Evolutionary conservation across 2,888 invertebrate species (phyloP).

Genomic region (Eustalomyia histrio): DNA sequence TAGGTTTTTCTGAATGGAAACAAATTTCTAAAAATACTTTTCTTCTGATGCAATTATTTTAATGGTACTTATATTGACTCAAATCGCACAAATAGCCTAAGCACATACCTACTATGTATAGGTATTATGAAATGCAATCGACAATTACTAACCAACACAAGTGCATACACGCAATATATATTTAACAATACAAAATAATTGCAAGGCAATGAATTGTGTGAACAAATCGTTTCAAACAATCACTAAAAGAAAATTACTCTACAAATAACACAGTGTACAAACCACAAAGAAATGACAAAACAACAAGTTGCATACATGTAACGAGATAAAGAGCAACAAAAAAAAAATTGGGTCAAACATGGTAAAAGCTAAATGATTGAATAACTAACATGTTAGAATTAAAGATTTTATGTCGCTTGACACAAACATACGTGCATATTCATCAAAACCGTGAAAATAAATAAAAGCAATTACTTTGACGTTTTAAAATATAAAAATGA

Average conservation of each 20-base stretch:
- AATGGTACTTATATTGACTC: no score
- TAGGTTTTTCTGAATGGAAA: no score
- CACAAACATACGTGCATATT: neutral
- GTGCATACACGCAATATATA: conserved; percentile 14
- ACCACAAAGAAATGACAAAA: conserved; percentile 7
- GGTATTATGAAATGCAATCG: neutral
- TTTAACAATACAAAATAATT: conserved; percentile 47
- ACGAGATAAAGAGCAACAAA: neutral
- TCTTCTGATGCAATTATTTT: no score
- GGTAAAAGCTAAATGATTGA: conserved; percentile 8
- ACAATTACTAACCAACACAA: neutral
- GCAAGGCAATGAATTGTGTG: conserved; percentile 58
- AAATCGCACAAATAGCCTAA: no score
- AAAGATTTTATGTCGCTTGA: neutral
- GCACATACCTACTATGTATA: no score
- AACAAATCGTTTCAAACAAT: conserved; percentile 59
- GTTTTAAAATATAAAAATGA: no score
- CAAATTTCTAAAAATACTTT: no score
- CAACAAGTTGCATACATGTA: conserved; percentile 2
- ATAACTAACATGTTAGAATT: neutral
- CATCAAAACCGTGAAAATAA: no score
- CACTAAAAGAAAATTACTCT: conserved; percentile 50
- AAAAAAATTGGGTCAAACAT: conserved; percentile 38
- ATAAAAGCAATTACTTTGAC: no score
- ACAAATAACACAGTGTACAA: conserved; percentile 47